Evolutionary conservation across 2,888 invertebrate species (phyloP).

Genomic region (Conomelus anceps): DNA sequence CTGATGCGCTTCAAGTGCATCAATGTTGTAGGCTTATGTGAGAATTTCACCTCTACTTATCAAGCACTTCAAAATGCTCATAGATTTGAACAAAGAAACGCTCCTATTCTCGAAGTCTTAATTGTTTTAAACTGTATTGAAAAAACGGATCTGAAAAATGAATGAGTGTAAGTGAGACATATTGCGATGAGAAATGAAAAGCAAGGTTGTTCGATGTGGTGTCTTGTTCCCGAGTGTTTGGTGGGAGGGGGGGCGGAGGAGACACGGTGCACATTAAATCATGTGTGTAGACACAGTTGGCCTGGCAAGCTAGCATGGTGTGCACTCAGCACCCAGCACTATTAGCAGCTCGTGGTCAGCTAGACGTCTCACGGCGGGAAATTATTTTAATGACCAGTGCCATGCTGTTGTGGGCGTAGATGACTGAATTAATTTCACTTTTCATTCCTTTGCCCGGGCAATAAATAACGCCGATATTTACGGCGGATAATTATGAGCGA

Average conservation of each 20-base stretch:
- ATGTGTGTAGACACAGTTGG: background rate
- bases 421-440: conserved; percentile 11
- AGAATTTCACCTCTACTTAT: too few species aligned
- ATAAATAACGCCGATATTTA: conserved; percentile 9
- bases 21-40: too few species aligned
- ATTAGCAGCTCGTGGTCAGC: background rate
- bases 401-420: background rate
- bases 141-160: too few species aligned
- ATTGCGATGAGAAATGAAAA: background rate
- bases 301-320: too few species aligned
- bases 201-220: background rate
- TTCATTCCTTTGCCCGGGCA: conserved; percentile 1
- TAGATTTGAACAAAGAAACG: too few species aligned
- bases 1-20: too few species aligned
- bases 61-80: too few species aligned
- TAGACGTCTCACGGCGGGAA: background rate
- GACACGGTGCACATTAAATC: background rate
- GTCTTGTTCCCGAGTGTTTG: background rate
- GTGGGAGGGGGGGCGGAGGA: too few species aligned
- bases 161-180: too few species aligned
- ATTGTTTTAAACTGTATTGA: too few species aligned
- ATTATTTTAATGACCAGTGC: conserved; percentile 9
- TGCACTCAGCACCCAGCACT: background rate
- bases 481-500: conserved; percentile 3
- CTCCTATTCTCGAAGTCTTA: too few species aligned